Evolutionary conservation across 23 tunicate genomes (phyloP).

Genomic region (Trididemnum miniatum): DNA sequence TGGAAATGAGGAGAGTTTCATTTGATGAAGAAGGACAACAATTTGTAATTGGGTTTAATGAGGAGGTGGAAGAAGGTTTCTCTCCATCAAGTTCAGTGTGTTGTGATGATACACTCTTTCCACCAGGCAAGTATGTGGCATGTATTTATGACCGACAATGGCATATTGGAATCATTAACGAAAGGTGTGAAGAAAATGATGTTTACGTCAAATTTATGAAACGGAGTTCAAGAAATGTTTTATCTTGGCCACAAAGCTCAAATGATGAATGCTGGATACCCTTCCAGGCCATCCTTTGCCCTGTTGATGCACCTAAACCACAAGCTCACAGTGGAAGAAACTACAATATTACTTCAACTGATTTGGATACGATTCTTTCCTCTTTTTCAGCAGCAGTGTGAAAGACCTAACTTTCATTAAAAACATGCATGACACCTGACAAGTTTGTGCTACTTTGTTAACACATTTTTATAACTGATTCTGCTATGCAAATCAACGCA

Average conservation of each 20-base stretch:
- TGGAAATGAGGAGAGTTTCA: slow-evolving; percentile 7
- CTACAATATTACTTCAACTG: too few species aligned
- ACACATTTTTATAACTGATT: too few species aligned
- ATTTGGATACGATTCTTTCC: too few species aligned
- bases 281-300: background rate
- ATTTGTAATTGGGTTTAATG: background rate
- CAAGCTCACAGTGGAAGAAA: slow-evolving; percentile 9
- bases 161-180: slow-evolving; percentile 12
- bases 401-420: too few species aligned
- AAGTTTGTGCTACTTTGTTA: too few species aligned
- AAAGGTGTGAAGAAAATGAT: slow-evolving; percentile 10
- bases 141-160: slow-evolving; percentile 15
- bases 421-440: too few species aligned
- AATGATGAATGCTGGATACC: slow-evolving; percentile 17
- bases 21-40: slow-evolving; percentile 4
- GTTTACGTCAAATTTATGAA: slow-evolving; percentile 21
- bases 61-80: background rate
- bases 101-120: background rate
- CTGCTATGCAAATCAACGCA: too few species aligned
- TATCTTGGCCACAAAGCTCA: slow-evolving; percentile 4
- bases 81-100: background rate
- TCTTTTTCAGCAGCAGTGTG: too few species aligned
- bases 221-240: background rate
- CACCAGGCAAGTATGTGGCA: slow-evolving; percentile 14
- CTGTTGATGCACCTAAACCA: slow-evolving; percentile 2